Evolutionary conservation across 2,888 invertebrate species (phyloP).

Genomic region (Abrostola triplasia): DNA sequence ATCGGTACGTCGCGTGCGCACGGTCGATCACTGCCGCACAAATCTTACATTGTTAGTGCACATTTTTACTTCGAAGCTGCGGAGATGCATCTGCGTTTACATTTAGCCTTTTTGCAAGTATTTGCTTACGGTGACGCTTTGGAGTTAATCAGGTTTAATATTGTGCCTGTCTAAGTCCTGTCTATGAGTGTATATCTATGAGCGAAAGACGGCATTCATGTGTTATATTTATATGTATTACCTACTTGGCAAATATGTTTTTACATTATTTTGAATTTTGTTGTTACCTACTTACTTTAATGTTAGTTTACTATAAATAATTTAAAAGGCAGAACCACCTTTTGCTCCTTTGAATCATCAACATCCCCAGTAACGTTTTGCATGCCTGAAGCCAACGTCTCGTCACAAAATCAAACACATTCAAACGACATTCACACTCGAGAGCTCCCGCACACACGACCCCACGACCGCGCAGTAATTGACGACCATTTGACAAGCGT

Average conservation of each 20-base stretch:
- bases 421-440: conserved; percentile 56
- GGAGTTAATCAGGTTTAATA: neutral
- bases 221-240: neutral
- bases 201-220: too few relatives aligned
- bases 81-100: conserved; percentile 43
- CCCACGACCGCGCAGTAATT: conserved; percentile 46
- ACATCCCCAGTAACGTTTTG: conserved; percentile 14
- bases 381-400: conserved; percentile 11
- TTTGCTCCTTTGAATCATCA: neutral
- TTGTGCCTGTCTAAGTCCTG: too few relatives aligned
- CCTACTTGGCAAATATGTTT: neutral
- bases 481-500: conserved; percentile 54
- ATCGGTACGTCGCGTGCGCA: conserved; percentile 59
- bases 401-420: conserved; percentile 31
- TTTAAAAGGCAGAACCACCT: neutral
- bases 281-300: too few relatives aligned
- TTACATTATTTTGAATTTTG: neutral
- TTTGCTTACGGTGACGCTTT: neutral
- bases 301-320: too few relatives aligned
- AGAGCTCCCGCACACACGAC: conserved; percentile 36
- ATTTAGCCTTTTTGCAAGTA: conserved; percentile 16
- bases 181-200: too few relatives aligned
- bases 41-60: conserved; percentile 56
- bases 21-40: conserved; percentile 58
- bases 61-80: conserved; percentile 40